These are phyloP conservation scores for Tor tambroides DNA, from an alignment of 2,113 vertebrate species.

Conservation along the genomic window DNA sequence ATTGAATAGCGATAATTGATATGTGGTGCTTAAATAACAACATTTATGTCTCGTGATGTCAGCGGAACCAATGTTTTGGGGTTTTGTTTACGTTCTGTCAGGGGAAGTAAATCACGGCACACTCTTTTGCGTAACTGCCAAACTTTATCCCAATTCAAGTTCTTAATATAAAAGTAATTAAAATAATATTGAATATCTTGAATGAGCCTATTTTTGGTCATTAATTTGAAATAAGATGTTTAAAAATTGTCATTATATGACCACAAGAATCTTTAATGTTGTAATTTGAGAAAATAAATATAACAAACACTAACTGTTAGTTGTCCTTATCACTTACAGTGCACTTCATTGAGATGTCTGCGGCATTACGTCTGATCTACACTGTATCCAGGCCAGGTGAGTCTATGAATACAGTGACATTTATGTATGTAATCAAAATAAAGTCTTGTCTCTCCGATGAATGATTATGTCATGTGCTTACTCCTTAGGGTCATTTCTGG, in stretches of 20 bases:
- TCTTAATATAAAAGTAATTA: too few relatives aligned
- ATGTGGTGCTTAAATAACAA: background rate
- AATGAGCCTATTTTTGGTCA: too few relatives aligned
- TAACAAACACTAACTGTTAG: background rate
- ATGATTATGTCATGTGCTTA: background rate
- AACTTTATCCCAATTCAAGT: too few relatives aligned
- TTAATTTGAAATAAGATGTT: too few relatives aligned
- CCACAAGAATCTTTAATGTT: background rate
- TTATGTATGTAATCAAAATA: background rate
- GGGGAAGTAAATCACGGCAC: background rate
- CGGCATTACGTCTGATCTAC: constrained; percentile 70
- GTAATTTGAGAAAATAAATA: background rate
- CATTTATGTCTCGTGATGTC: background rate
- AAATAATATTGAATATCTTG: too few relatives aligned
- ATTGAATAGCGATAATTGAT: background rate
- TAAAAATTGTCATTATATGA: too few relatives aligned
- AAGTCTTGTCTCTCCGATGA: background rate
- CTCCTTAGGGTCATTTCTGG: constrained; percentile 62
- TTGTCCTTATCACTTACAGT: constrained; percentile 38
- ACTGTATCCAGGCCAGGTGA: constrained; percentile 72
- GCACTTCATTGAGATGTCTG: constrained; percentile 68
- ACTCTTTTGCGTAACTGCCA: background rate
- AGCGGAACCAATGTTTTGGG: constrained; percentile 34
- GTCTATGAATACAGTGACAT: background rate
- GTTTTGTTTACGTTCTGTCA: constrained; percentile 35